Conservation (phyloP, 2,888 invertebrate species). For the Arrhopalites spinosus region DNA sequence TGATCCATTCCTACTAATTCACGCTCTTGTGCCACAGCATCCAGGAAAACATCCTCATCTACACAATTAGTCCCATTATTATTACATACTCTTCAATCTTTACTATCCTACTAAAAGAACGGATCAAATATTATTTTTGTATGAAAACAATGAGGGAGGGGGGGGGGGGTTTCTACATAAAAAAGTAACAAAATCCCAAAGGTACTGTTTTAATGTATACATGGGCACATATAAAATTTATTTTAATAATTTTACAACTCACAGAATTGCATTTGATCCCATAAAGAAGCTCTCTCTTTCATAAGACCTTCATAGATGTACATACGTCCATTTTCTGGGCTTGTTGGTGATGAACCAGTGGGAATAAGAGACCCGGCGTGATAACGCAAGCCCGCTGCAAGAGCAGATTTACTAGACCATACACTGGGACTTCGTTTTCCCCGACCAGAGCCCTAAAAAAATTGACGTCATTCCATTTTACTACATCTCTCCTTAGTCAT, state of each 20-base stretch:
- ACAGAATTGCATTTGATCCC: constrained; percentile 99
- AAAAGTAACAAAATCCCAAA: too few species aligned
- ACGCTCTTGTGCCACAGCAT: constrained; percentile 95
- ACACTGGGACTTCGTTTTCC: constrained; percentile 84
- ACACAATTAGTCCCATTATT: too few species aligned
- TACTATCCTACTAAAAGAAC: too few species aligned
- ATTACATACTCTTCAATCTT: too few species aligned
- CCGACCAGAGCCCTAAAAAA: constrained; percentile 70
- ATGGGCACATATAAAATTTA: too few species aligned
- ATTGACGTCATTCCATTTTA: constrained; percentile 3
- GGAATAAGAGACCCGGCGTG: constrained; percentile 83
- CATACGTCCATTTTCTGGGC: constrained; percentile 75
- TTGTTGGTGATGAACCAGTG: constrained; percentile 69
- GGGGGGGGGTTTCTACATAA: too few species aligned
- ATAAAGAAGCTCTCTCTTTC: constrained; percentile 83
- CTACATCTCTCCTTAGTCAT: not conserved
- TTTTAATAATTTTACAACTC: too few species aligned
- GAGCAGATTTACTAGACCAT: constrained; percentile 89
- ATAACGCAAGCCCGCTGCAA: constrained; percentile 84
- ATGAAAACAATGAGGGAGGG: too few species aligned
- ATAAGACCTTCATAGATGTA: constrained; percentile 84
- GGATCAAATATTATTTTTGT: too few species aligned
- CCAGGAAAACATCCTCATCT: constrained; percentile 91
- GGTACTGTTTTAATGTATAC: too few species aligned
- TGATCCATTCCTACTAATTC: constrained; percentile 99